Evolutionary conservation across 2,797 vertebrate species (phyloP).

Genomic region (Lagocephalus sceleratus): DNA sequence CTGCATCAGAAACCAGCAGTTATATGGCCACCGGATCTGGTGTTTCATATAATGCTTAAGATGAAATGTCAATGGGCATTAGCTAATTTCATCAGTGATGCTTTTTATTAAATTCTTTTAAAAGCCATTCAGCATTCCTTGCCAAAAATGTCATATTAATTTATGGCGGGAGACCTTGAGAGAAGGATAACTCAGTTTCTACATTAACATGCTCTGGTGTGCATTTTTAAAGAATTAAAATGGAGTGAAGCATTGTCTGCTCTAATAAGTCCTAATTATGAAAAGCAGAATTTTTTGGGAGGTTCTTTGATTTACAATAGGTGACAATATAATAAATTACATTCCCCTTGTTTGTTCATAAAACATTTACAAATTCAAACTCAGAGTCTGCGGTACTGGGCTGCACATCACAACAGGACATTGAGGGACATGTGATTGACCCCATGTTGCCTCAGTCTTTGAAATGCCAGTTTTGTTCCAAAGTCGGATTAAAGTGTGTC

Average conservation of each 20-base stretch:
- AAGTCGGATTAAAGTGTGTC: too few relatives aligned
- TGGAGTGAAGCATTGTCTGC: constrained; percentile 50
- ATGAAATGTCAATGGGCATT: constrained; percentile 82
- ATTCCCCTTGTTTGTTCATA: too few relatives aligned
- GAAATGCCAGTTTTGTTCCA: too few relatives aligned
- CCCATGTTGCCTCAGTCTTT: too few relatives aligned
- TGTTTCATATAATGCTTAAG: constrained; percentile 74
- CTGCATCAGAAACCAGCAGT: constrained; percentile 52
- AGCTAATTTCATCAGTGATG: constrained; percentile 79
- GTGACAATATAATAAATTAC: too few relatives aligned
- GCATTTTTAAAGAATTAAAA: constrained; percentile 64
- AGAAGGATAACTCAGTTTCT: constrained; percentile 77
- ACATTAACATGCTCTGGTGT: constrained; percentile 65
- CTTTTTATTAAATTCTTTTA: constrained; percentile 82
- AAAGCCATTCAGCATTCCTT: constrained; percentile 74
- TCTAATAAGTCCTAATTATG: background rate
- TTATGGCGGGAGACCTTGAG: constrained; percentile 70
- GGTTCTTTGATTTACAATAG: too few relatives aligned
- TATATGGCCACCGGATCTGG: constrained; percentile 69
- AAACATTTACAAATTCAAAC: too few relatives aligned
- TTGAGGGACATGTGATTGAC: too few relatives aligned
- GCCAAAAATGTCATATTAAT: constrained; percentile 79
- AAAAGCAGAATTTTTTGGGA: background rate
- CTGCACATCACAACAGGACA: too few relatives aligned
- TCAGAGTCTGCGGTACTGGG: too few relatives aligned